phyloP scores from a whole-genome alignment of 2,797 vertebrate genomes.

The Parauchenoglanis ngamensis region DNA sequence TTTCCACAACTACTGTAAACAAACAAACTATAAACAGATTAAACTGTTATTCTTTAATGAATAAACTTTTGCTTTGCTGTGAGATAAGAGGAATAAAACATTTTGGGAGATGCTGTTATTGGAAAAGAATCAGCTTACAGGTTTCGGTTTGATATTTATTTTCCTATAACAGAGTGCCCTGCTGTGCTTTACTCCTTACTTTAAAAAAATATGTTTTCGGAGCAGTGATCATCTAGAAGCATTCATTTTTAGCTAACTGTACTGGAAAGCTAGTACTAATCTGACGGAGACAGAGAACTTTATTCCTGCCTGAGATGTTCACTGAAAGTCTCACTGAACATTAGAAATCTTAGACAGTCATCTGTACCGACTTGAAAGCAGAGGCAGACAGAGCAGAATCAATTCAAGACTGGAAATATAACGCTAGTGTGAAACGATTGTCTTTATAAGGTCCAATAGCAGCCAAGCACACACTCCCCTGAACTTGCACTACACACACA shows the following conservation, averaged over 20 bases:
- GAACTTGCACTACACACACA: conserved; percentile 60
- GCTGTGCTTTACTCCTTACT: background rate
- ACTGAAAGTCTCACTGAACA: background rate
- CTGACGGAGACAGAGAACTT: background rate
- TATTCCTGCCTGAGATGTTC: background rate
- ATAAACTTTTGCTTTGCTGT: background rate
- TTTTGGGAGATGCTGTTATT: background rate
- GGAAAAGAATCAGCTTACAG: too few relatives aligned
- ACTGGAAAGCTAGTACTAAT: background rate
- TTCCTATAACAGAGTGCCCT: background rate
- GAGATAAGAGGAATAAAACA: background rate
- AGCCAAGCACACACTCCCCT: conserved; percentile 61
- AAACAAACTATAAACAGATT: background rate
- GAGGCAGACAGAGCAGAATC: conserved; percentile 31
- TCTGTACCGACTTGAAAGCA: conserved; percentile 28
- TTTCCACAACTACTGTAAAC: background rate
- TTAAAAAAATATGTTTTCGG: background rate
- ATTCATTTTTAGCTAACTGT: background rate
- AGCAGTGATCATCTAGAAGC: background rate
- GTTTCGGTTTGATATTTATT: background rate
- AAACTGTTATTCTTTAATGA: background rate
- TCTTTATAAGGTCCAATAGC: conserved; percentile 62
- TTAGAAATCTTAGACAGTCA: background rate
- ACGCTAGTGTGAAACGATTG: conserved; percentile 67
- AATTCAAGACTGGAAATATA: conserved; percentile 43